Evolutionary conservation across 30 jellyfish, hydroid and myxozoan species (phyloP).

Genomic region (Aurelia sp.): DNA sequence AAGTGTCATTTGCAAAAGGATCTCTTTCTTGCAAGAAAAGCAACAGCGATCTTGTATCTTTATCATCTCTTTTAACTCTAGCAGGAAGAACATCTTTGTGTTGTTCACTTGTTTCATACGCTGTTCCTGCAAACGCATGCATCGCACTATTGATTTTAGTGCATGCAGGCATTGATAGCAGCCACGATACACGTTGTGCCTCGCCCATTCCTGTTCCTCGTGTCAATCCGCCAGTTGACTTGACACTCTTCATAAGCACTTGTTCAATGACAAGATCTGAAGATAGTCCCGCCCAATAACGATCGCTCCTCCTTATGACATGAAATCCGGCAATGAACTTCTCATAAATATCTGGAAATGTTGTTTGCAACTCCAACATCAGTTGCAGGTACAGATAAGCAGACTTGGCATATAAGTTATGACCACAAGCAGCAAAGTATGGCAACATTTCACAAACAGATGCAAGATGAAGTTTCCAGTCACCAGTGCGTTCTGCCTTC

Average conservation of each 20-base stretch:
- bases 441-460: constrained; percentile 25
- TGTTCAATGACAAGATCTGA: constrained; percentile 58
- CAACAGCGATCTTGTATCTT: constrained; percentile 18
- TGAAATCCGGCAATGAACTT: constrained; percentile 25
- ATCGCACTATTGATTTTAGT: constrained; percentile 44
- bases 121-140: constrained; percentile 32
- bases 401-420: constrained; percentile 32
- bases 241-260: constrained; percentile 40
- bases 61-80: constrained; percentile 22
- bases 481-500: constrained; percentile 33
- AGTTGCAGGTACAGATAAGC: constrained; percentile 10
- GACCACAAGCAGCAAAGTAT: constrained; percentile 50
- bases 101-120: constrained; percentile 52
- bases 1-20: constrained; percentile 34
- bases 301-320: constrained; percentile 33
- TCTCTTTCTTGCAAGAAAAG: constrained; percentile 9
- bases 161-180: constrained; percentile 38
- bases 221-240: constrained; percentile 55
- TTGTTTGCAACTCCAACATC: constrained; percentile 5
- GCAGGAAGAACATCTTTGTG: constrained; percentile 46
- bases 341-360: background rate
- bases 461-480: constrained; percentile 25
- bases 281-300: background rate
- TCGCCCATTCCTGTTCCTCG: constrained; percentile 53
- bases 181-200: constrained; percentile 32